These are phyloP conservation scores for Ricordea florida DNA, from an alignment of 92 coral and sea anemone species.

Conservation along the genomic window DNA sequence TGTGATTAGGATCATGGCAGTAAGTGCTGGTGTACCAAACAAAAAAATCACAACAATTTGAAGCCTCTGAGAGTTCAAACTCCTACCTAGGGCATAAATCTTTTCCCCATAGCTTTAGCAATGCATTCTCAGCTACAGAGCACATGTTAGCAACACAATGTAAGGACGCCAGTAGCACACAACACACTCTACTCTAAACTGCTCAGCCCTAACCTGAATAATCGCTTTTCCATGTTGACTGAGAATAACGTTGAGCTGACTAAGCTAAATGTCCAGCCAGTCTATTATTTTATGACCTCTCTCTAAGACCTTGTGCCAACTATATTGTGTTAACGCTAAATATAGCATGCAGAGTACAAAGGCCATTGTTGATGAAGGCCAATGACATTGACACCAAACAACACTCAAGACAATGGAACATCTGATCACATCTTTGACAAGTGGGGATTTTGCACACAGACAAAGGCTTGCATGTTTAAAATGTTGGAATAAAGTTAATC, in stretches of 20 bases:
- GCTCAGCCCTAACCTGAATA: conserved; percentile 2
- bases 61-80: neutral
- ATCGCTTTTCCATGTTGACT: neutral
- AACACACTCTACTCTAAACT: neutral
- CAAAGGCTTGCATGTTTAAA: conserved; percentile 5
- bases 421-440: neutral
- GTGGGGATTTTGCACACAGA: neutral
- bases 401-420: conserved; percentile 4
- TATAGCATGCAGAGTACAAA: neutral
- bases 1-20: too few species aligned
- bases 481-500: conserved; percentile 16
- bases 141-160: neutral
- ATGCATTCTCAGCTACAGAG: conserved; percentile 4
- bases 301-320: conserved; percentile 3
- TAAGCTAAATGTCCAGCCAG: neutral
- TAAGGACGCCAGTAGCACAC: neutral
- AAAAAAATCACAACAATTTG: neutral
- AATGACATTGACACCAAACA: neutral
- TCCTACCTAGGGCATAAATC: conserved; percentile 22
- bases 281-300: neutral
- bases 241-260: neutral
- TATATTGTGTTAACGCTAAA: conserved; percentile 26
- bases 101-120: conserved; percentile 36
- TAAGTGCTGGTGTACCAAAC: too few species aligned
- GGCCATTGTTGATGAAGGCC: conserved; percentile 6